Conservation (phyloP, 2,113 vertebrate genomes). For the Meriones unguiculatus region DNA sequence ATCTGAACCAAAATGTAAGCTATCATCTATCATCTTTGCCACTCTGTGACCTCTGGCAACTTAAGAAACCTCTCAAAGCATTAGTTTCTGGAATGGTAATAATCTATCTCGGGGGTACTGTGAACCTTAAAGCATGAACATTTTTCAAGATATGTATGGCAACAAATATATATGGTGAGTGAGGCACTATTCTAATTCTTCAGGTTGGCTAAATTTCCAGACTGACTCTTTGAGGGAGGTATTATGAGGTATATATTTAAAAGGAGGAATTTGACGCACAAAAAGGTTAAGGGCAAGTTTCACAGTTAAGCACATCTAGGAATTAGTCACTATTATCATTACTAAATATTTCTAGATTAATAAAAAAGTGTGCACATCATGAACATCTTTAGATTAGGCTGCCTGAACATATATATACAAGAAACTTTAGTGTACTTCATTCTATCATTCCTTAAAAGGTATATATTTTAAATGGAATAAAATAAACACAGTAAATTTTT, state of each 20-base stretch:
- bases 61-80: neutral
- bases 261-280: neutral
- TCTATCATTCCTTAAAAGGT: neutral
- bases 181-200: neutral
- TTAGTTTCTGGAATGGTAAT: neutral
- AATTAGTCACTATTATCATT: neutral
- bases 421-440: neutral
- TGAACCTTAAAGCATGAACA: neutral
- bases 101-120: neutral
- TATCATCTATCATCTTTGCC: neutral
- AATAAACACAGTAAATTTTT: neutral
- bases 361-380: neutral
- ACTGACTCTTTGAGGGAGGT: neutral
- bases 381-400: neutral
- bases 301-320: conserved; percentile 2
- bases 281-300: neutral
- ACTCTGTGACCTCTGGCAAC: neutral
- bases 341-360: neutral
- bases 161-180: neutral
- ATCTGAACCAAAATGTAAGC: neutral
- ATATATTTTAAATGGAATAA: neutral
- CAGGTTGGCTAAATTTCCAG: conserved; percentile 18
- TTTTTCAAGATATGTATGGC: neutral
- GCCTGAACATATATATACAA: neutral
- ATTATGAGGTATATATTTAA: neutral